Conservation (phyloP, 2,797 vertebrate species). For the Gadopsis bispinosus region DNA sequence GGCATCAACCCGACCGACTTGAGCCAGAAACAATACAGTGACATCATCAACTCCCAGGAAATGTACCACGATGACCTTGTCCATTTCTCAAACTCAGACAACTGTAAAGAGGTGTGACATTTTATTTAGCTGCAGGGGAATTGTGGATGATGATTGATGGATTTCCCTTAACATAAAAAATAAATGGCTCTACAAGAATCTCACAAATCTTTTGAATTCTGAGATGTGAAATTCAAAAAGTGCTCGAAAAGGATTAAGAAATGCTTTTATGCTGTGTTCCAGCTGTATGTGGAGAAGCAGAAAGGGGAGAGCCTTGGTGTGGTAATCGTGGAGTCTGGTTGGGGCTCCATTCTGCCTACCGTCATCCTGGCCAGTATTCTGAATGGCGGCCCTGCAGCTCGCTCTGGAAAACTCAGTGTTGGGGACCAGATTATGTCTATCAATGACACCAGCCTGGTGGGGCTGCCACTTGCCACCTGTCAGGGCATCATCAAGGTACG, state of each 20-base stretch:
- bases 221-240: background rate
- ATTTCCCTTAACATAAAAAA: conserved; percentile 27
- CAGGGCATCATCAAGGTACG: conserved; percentile 97
- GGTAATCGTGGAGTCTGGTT: conserved; percentile 87
- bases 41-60: conserved; percentile 96
- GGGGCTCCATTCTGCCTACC: conserved; percentile 93
- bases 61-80: conserved; percentile 89
- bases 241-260: conserved; percentile 10
- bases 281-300: conserved; percentile 95
- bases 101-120: conserved; percentile 94
- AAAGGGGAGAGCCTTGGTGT: conserved; percentile 87
- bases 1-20: conserved; percentile 98
- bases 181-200: background rate
- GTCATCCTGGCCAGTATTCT: conserved; percentile 98
- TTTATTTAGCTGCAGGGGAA: conserved; percentile 29
- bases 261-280: conserved; percentile 17
- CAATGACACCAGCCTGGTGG: conserved; percentile 89
- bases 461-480: conserved; percentile 94
- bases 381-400: conserved; percentile 94
- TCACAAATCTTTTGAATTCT: conserved; percentile 4
- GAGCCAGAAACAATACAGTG: conserved; percentile 99
- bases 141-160: conserved; percentile 23
- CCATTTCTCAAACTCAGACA: conserved; percentile 94
- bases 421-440: conserved; percentile 99
- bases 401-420: conserved; percentile 95